A percentile compares a stretch with the other conserved stretches of the same genome.
Evolutionary conservation across 2,113 vertebrate genomes (phyloP).

Genomic region (Leucoraja erinaceus): DNA sequence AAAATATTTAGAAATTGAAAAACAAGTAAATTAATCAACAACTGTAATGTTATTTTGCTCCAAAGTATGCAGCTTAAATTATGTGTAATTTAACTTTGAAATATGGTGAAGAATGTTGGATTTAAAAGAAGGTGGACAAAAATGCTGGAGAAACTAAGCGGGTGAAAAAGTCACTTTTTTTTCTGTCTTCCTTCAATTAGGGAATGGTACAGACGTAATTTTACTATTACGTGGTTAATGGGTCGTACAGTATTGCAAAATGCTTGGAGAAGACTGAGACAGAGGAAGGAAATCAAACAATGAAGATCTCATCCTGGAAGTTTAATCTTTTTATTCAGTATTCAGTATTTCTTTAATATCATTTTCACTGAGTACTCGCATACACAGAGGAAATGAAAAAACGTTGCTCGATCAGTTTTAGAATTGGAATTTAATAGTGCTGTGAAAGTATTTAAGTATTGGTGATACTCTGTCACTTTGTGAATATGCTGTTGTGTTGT

Average conservation of each 20-base stretch:
- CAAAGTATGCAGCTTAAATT: neutral
- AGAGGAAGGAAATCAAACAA: conserved; percentile 43
- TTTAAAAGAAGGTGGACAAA: neutral
- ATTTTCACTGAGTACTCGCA: no score
- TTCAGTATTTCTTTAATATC: no score
- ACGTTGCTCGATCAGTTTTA: no score
- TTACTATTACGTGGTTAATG: conserved; percentile 86
- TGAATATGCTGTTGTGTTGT: neutral
- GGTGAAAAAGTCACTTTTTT: no score
- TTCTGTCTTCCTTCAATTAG: conserved; percentile 46
- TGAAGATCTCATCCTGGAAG: conserved; percentile 38
- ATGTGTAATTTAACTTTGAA: neutral
- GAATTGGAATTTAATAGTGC: neutral
- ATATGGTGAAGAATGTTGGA: neutral
- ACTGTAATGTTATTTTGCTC: neutral
- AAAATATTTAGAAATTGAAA: neutral
- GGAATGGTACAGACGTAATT: conserved; percentile 85
- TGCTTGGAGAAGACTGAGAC: conserved; percentile 58
- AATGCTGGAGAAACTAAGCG: no score
- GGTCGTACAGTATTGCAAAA: conserved; percentile 66
- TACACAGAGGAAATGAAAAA: no score
- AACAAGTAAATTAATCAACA: neutral
- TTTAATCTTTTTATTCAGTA: neutral
- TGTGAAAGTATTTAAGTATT: neutral
- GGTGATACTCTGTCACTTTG: neutral